These are phyloP conservation scores for Hexactinellida sp. DNA, from an alignment of 37 sponge, comb jelly and placozoan species.

Conservation along the genomic window DNA sequence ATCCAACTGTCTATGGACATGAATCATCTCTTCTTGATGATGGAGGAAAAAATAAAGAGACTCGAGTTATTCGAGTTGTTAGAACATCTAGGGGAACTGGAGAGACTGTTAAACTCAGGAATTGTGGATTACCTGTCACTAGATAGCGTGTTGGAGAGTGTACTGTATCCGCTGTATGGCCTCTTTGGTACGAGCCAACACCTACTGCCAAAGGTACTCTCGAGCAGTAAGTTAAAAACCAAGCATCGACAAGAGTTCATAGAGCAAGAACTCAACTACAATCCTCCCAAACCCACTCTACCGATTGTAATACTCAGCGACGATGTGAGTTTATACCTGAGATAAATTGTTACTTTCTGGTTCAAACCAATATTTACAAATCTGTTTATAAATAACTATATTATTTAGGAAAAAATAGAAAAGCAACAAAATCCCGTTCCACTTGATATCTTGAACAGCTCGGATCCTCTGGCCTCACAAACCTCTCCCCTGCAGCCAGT, in stretches of 20 bases:
- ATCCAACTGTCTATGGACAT: conserved; percentile 6
- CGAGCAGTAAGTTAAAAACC: background rate
- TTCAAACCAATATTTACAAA: too few species aligned
- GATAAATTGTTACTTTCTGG: too few species aligned
- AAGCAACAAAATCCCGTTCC: background rate
- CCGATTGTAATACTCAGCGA: background rate
- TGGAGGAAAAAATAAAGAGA: background rate
- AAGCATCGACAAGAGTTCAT: background rate
- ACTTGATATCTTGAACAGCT: background rate
- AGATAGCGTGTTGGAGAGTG: background rate
- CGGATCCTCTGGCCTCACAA: background rate
- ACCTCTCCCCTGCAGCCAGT: background rate
- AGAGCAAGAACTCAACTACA: background rate
- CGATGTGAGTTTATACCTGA: background rate
- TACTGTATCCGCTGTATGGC: background rate
- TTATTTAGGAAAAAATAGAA: background rate
- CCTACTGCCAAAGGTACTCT: background rate
- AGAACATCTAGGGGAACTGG: background rate
- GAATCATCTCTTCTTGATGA: background rate
- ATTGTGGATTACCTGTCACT: background rate
- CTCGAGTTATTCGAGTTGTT: background rate
- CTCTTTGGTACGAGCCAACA: background rate
- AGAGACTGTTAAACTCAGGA: background rate
- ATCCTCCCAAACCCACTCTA: background rate
- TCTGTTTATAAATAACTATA: background rate